These are phyloP conservation scores for Himalopsyche phryganea DNA, from an alignment of 1,140 invertebrate genomes.

Conservation along the genomic window DNA sequence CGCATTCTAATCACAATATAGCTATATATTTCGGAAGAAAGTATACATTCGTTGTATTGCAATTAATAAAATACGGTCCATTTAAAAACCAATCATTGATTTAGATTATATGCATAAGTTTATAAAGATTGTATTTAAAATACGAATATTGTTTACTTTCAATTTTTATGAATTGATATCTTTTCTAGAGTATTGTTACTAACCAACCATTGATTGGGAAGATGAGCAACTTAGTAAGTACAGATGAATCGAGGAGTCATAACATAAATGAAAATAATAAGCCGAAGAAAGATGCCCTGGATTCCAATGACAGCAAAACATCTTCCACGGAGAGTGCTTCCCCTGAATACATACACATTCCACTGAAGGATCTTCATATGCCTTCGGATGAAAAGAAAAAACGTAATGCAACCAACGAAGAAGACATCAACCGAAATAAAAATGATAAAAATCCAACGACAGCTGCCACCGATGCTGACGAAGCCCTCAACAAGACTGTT, in stretches of 20 bases:
- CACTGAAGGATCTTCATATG: conserved; percentile 1
- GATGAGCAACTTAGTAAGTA: neutral
- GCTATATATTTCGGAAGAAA: too few relatives aligned
- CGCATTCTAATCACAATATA: too few relatives aligned
- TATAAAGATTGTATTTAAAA: too few relatives aligned
- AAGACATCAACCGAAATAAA: neutral
- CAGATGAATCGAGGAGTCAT: neutral
- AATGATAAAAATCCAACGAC: neutral
- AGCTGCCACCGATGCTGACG: conserved; percentile 27
- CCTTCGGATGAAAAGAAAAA: neutral
- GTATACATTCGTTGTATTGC: too few relatives aligned
- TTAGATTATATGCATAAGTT: too few relatives aligned
- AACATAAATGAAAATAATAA: too few relatives aligned
- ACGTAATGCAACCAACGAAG: neutral
- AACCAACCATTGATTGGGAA: conserved; percentile 15
- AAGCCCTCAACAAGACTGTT: conserved; percentile 44
- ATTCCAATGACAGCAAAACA: neutral
- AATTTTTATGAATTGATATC: too few relatives aligned
- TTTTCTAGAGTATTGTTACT: conserved; percentile 15
- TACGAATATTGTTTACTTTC: too few relatives aligned
- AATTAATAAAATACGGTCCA: too few relatives aligned
- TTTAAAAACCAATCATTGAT: too few relatives aligned
- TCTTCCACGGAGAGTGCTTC: neutral
- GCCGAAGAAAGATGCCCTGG: too few relatives aligned
- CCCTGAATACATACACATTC: conserved; percentile 14